A percentile compares a stretch with the other conserved stretches of the same genome.
These are phyloP conservation scores for Petrolisthes cinctipes DNA, from an alignment of 2,888 invertebrate species.

Conservation along the genomic window DNA sequence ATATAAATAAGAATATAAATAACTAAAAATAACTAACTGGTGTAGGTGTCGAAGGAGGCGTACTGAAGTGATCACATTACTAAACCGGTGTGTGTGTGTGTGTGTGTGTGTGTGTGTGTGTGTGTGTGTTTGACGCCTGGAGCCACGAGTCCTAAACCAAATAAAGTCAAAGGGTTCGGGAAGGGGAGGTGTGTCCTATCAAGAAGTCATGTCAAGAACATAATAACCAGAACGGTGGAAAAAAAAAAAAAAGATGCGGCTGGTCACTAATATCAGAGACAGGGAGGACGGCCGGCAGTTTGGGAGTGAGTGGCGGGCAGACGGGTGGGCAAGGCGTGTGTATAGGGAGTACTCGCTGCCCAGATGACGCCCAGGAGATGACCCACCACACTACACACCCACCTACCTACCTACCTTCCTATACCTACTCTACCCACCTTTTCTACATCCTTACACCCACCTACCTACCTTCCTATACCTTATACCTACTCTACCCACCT, in stretches of 20 bases:
- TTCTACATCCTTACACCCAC: no score
- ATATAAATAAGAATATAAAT: no score
- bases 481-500: no score
- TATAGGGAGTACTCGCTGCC: conserved; percentile 23
- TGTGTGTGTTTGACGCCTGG: neutral
- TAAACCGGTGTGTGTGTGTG: no score
- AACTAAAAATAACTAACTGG: no score
- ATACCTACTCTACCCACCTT: no score
- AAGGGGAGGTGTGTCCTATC: neutral
- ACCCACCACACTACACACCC: conserved; percentile 11
- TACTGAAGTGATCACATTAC: no score
- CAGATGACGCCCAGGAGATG: conserved; percentile 49
- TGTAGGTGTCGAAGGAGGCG: no score
- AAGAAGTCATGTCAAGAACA: neutral
- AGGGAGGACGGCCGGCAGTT: conserved; percentile 31
- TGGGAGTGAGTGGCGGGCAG: conserved; percentile 20
- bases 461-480: no score
- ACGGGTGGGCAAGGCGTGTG: conserved; percentile 9
- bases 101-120: no score
- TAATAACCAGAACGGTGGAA: neutral
- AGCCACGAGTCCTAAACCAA: no score
- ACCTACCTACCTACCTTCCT: no score
- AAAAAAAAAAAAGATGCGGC: neutral
- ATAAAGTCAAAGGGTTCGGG: neutral
- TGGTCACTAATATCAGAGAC: neutral